These are phyloP conservation scores for Tridacna gigas DNA, from an alignment of 2,888 invertebrate species.

Conservation along the genomic window DNA sequence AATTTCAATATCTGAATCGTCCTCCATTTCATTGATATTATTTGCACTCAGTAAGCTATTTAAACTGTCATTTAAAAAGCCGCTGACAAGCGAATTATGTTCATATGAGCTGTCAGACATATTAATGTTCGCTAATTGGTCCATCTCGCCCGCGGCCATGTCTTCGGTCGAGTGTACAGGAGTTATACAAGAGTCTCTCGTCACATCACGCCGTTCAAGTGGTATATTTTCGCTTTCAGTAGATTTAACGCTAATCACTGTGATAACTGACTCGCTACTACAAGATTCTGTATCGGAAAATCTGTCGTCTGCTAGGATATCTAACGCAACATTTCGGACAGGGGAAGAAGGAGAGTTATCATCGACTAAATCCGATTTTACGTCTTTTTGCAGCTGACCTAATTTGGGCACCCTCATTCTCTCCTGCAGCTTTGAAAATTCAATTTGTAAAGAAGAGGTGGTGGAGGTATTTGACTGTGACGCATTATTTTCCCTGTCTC, in stretches of 20 bases:
- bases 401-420: slow-evolving; percentile 21
- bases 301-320: slow-evolving; percentile 63
- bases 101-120: slow-evolving; percentile 48
- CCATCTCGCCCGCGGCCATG: slow-evolving; percentile 28
- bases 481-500: not conserved
- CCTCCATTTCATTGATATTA: slow-evolving; percentile 20
- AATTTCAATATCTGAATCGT: slow-evolving; percentile 16
- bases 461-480: slow-evolving; percentile 6
- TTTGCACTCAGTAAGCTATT: slow-evolving; percentile 58
- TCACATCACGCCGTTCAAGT: slow-evolving; percentile 23
- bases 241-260: slow-evolving; percentile 70
- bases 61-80: slow-evolving; percentile 61
- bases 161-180: slow-evolving; percentile 4
- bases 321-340: slow-evolving; percentile 62
- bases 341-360: slow-evolving; percentile 66
- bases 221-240: slow-evolving; percentile 55
- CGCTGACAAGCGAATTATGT: slow-evolving; percentile 56
- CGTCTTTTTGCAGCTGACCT: slow-evolving; percentile 42
- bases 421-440: slow-evolving; percentile 21
- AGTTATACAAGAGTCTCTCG: slow-evolving; percentile 17
- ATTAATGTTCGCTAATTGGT: slow-evolving; percentile 37
- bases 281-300: slow-evolving; percentile 71
- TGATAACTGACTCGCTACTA: slow-evolving; percentile 70
- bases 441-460: slow-evolving; percentile 12
- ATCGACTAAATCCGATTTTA: slow-evolving; percentile 49